Evolutionary conservation across 2,113 vertebrate genomes (phyloP), one percentile per base, ranked within the genome.

Genomic region (Chloropsis cyanopogon): DNA sequence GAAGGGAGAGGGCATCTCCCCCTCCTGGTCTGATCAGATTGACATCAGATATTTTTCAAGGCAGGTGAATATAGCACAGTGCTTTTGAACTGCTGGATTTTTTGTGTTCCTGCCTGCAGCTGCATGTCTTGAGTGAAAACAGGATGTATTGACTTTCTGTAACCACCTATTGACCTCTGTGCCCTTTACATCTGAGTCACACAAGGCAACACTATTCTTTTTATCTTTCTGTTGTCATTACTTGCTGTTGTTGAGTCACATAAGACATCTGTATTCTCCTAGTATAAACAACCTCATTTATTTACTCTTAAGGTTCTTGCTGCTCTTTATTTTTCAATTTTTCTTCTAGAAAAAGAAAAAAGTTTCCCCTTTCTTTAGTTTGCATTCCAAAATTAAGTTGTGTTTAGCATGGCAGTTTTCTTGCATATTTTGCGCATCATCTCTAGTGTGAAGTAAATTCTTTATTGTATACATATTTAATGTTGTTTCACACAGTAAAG

Each of bases 111-210:
- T 82, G 68, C 91, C 88, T 79, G 42, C 81, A 96, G 94, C 76
- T 57, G 82, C 64, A 33, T 73, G 12, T 90, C 91, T 88, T 89
- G 56, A 92, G 61, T 57, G 60, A 90, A 88, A 87, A 85, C 33
- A 54, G 61, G 69, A 73, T 94, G 76, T 65, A 66, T 44, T 28
- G 79, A 93, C 97, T 96, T 92, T 81, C 92, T 92, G 78, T 80
- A 78, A 85, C 77, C 77, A 92, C 93, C 93, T 79, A 54, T 69
- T 98, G 97, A 97, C 96, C 96, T 92, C 88, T 71, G 52, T 2
- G 10, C 79, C 86, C 89, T 95, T 93, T 54, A 10, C 79, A 82
- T 89, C 90, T 57, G 82, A 95, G 57, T 73, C 20, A 10, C 57
- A 77, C 52, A 77, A 94, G 68, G 59, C 73, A 92, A 56, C 26